Evolutionary conservation across 92 coral and sea anemone genomes (phyloP).

Genomic region (Blastomussa wellsi): DNA sequence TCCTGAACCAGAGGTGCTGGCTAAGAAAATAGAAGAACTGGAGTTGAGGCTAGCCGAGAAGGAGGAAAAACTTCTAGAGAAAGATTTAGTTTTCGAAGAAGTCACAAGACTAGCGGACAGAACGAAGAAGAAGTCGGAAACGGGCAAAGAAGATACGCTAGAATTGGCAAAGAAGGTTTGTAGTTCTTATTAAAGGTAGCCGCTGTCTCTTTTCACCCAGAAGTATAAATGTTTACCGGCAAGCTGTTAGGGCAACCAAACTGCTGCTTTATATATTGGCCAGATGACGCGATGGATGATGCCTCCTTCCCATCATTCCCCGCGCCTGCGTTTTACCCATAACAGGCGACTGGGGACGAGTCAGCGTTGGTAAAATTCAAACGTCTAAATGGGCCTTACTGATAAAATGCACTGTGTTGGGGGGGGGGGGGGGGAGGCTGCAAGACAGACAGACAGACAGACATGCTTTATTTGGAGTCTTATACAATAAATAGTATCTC

Average conservation of each 20-base stretch:
- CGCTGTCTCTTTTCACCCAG: not conserved
- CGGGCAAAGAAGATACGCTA: slow-evolving; percentile 94
- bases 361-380: not conserved
- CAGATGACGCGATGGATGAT: too few species aligned
- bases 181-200: not conserved
- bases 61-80: slow-evolving; percentile 96
- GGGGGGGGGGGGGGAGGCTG: not conserved
- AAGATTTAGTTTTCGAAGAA: slow-evolving; percentile 93
- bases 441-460: too few species aligned
- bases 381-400: not conserved
- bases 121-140: slow-evolving; percentile 93
- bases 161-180: slow-evolving; percentile 94
- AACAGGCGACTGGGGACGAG: too few species aligned
- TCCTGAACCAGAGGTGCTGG: slow-evolving; percentile 94
- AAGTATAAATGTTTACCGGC: not conserved
- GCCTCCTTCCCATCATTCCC: too few species aligned
- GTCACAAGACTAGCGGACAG: slow-evolving; percentile 98
- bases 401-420: not conserved
- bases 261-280: too few species aligned
- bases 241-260: too few species aligned
- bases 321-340: too few species aligned
- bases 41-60: slow-evolving; percentile 95
- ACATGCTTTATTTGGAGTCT: too few species aligned
- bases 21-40: slow-evolving; percentile 92
- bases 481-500: too few species aligned